Percentiles rank a stretch among this genome's conserved stretches.
Evolutionary conservation across 2,888 invertebrate species (phyloP).

Genomic region (Nipponacmea schrenckii): DNA sequence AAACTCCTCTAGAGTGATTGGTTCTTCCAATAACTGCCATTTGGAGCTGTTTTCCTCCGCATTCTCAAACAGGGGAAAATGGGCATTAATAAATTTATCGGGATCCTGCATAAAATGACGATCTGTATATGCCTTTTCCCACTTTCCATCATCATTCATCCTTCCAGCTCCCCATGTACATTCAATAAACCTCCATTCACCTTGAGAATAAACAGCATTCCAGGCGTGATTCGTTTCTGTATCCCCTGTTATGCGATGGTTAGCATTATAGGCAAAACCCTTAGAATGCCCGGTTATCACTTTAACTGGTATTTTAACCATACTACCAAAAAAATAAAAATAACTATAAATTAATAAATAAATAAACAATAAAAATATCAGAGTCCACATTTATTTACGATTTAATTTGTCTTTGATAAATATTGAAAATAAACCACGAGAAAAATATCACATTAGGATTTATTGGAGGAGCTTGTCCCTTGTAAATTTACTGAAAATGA

Average conservation of each 20-base stretch:
- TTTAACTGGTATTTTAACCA: slow-evolving; percentile 33
- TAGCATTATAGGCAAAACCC: slow-evolving; percentile 39
- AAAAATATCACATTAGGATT: too few species aligned
- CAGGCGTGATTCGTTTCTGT: slow-evolving; percentile 41
- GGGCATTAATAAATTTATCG: slow-evolving; percentile 39
- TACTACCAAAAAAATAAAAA: slow-evolving; percentile 29
- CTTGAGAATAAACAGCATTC: slow-evolving; percentile 40
- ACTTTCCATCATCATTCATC: slow-evolving; percentile 28
- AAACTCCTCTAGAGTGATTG: slow-evolving; percentile 36
- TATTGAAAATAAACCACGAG: too few species aligned
- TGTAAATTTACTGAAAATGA: too few species aligned
- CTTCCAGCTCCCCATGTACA: slow-evolving; percentile 47
- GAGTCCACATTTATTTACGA: too few species aligned
- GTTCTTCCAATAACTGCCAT: slow-evolving; percentile 37
- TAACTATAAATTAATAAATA: background rate
- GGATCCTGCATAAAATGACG: slow-evolving; percentile 44
- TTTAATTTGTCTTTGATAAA: too few species aligned
- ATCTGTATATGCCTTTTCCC: slow-evolving; percentile 33
- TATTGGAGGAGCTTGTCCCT: too few species aligned
- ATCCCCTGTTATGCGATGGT: slow-evolving; percentile 27
- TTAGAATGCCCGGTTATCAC: slow-evolving; percentile 43
- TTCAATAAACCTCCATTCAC: slow-evolving; percentile 43
- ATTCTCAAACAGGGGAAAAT: slow-evolving; percentile 37
- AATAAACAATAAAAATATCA: too few species aligned
- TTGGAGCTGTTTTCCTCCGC: slow-evolving; percentile 35